These are phyloP conservation scores for Gavia stellata DNA, from an alignment of 2,113 vertebrate genomes.

Conservation along the genomic window DNA sequence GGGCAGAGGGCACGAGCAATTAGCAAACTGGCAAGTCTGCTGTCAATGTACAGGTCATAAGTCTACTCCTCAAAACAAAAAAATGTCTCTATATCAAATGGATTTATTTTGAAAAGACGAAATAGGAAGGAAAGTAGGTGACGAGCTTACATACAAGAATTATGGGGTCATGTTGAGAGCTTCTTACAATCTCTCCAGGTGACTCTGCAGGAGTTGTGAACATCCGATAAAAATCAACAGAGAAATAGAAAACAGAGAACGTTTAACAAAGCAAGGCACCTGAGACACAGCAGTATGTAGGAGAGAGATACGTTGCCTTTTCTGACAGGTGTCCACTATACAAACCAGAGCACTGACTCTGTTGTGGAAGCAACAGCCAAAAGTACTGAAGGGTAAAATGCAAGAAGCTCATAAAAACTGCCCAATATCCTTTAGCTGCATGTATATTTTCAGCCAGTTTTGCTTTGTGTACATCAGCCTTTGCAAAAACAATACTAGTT, in stretches of 20 bases:
- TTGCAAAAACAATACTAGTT: neutral
- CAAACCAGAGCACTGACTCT: neutral
- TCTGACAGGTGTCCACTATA: neutral
- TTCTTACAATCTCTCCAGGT: neutral
- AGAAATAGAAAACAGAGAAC: neutral
- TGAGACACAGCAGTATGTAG: neutral
- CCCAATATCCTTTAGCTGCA: neutral
- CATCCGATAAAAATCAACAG: neutral
- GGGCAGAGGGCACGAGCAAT: neutral
- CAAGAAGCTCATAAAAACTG: neutral
- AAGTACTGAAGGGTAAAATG: neutral
- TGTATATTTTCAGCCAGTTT: neutral
- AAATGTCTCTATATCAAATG: neutral
- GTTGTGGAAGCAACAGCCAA: neutral
- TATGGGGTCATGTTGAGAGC: neutral
- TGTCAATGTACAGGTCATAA: neutral
- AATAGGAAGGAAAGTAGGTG: neutral
- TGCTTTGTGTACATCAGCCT: neutral
- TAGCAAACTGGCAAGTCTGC: neutral
- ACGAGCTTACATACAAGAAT: neutral
- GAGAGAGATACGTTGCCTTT: fast-evolving
- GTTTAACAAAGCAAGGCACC: neutral
- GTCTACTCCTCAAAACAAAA: neutral
- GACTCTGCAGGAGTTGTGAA: neutral
- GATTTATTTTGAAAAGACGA: neutral